These are phyloP conservation scores for Cygnus olor DNA, from an alignment of 2,797 vertebrate species.

Conservation along the genomic window DNA sequence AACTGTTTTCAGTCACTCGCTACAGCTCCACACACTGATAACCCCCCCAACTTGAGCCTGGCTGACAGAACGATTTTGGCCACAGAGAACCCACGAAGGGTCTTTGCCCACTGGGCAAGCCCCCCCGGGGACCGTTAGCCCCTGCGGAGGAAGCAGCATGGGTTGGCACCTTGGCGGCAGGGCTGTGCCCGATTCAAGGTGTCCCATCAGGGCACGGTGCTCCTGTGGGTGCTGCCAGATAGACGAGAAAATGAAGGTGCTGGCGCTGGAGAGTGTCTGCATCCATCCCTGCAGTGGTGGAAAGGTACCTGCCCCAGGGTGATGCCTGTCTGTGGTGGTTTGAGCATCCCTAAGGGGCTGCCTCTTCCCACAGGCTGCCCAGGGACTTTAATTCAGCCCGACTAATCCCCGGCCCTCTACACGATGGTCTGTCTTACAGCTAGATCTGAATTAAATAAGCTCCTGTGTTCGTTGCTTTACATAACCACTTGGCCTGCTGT, in stretches of 20 bases:
- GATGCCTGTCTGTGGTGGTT: rapidly evolving
- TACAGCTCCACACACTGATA: not conserved
- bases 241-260: not conserved
- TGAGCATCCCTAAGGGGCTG: constrained; percentile 10
- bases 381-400: constrained; percentile 14
- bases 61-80: not conserved
- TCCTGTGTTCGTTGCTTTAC: constrained; percentile 62
- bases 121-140: rapidly evolving
- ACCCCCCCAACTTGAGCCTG: not conserved
- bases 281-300: not conserved
- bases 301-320: not conserved
- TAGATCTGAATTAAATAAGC: constrained; percentile 61
- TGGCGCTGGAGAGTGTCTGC: not conserved
- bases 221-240: rapidly evolving
- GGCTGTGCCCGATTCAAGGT: not conserved
- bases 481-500: constrained; percentile 50
- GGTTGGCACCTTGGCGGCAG: not conserved
- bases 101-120: not conserved
- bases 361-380: not conserved
- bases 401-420: constrained; percentile 46
- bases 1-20: not conserved
- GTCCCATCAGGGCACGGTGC: rapidly evolving
- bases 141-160: not conserved
- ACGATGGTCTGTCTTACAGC: constrained; percentile 1
- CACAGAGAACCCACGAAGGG: not conserved